Evolutionary conservation across 2,113 vertebrate species (phyloP), one percentile per base, ranked within the genome.

Genomic region (Heterochromis multidens): DNA sequence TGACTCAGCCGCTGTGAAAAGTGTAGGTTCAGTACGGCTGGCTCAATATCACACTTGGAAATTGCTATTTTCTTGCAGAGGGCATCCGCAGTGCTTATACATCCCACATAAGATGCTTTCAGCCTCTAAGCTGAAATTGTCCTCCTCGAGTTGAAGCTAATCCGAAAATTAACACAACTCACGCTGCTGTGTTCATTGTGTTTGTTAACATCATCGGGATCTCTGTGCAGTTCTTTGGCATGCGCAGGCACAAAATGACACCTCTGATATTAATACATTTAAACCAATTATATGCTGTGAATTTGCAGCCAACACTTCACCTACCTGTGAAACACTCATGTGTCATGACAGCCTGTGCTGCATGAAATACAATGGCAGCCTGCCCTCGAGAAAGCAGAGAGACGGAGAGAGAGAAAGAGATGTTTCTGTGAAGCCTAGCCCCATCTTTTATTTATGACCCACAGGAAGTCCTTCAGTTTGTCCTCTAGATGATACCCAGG

Each of bases 391-490:
- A 72, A 61, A 58, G 63, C 54, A 72, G 23, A 84, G 56, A 74
- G 67, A 82, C 4, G 35, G 43, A 54, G 83, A 88, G 67, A 65
- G 59, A 46, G 83, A 85, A 80, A 88, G 81, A 90, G 91, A 88
- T 92, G 91, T 87, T 94, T 84, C 85, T 92, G 82, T 89, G 85
- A 94, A 90, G 94, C 94, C 81, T 81, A 81, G 67, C 65, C 87
- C 92, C 85, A 95, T 95, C 90, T 95, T 95, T 95, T 95, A 95
- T 95, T 95, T 94, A 95, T 94, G 92, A 92, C 93, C 92, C 92
- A 93, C 94, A 94, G 94, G 94, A 95, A 94, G 95, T 94, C 95
- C 94, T 95, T 95, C 92, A 90, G 81, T 21, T 31, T 91, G 95
- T 95, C 95, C 94, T 95, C 92, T 93, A 93, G 92, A 93, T 95